Base-by-base conservation (phyloP, 2,797 vertebrate species). In the Melanogrammus aeglefinus region DNA sequence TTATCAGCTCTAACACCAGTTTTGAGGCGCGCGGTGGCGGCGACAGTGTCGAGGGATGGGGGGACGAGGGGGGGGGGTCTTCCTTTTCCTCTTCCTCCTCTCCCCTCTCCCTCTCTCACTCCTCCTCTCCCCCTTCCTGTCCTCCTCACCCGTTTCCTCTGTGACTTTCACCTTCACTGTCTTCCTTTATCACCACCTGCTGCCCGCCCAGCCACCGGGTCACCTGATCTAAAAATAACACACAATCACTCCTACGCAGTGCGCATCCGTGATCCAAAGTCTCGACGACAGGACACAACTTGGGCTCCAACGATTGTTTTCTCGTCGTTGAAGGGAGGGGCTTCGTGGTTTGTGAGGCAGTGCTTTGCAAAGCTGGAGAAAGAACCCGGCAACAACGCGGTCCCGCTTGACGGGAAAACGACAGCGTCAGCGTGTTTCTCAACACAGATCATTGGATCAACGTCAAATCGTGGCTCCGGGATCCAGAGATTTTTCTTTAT, bases 1-100 rank as follows among this genome's bases (percentile, higher is more conserved):
- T 74, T 74, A 74, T 74, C 73, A 47, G 73, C 39, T 74, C 38
- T 24, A 18, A 44, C 24, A 27, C 44, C 73, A 44, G 27, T 31
- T 33, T 3, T 72, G 13, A 35, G 33, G n/a, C 57, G n/a, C 29
- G 63, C 1, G 8, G 63, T 69, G 63, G 63, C 24, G 63, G 63
- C n/a, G 10, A 69, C 63, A 27, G 24, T 12, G 63, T 63, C 41
- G 41, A 44, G 41, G 16, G 47, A 16, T 63, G 21, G 44, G 44
- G 16, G 16, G 35, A 36, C 5, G 35, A 1, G 21, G 21, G 57
- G 57, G 21, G 63, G 63, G n/a, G 63, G 9, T n/a, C 63, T 69
- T 69, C 63, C 63, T 27, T 69, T 69, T 69, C 63, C 63, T 69
- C 24, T 69, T 27, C 57, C 57, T n/a, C 21, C 21, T 24, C 21